Conservation (phyloP, 2,113 vertebrate species). For the Melanocharis versteri region DNA sequence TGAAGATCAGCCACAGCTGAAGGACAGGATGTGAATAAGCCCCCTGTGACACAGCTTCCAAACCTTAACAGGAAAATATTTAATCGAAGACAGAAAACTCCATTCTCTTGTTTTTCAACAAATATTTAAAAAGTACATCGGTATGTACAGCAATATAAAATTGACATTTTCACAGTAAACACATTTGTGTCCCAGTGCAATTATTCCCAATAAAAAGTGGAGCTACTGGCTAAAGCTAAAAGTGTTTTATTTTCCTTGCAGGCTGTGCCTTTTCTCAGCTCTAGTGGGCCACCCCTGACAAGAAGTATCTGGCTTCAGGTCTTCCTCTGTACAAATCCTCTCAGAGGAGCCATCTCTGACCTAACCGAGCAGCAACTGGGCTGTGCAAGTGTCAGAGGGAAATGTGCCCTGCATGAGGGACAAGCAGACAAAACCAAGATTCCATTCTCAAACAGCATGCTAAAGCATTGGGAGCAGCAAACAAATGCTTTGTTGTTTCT, state of each 20-base stretch:
- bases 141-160: background rate
- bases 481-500: background rate
- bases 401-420: background rate
- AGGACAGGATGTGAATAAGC: background rate
- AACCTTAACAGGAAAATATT: background rate
- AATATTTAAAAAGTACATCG: background rate
- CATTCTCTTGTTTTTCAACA: background rate
- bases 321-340: background rate
- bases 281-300: background rate
- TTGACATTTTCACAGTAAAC: slow-evolving; percentile 16
- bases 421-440: background rate
- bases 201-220: background rate
- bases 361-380: background rate
- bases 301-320: background rate
- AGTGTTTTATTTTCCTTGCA: background rate
- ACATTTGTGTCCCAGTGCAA: background rate
- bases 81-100: background rate
- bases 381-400: background rate
- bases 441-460: background rate
- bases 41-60: background rate
- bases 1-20: background rate
- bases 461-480: background rate
- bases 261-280: background rate
- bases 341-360: background rate
- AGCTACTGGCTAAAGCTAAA: background rate